These are phyloP conservation scores for Noctua pronuba DNA, from an alignment of 2,888 invertebrate genomes.

Conservation along the genomic window DNA sequence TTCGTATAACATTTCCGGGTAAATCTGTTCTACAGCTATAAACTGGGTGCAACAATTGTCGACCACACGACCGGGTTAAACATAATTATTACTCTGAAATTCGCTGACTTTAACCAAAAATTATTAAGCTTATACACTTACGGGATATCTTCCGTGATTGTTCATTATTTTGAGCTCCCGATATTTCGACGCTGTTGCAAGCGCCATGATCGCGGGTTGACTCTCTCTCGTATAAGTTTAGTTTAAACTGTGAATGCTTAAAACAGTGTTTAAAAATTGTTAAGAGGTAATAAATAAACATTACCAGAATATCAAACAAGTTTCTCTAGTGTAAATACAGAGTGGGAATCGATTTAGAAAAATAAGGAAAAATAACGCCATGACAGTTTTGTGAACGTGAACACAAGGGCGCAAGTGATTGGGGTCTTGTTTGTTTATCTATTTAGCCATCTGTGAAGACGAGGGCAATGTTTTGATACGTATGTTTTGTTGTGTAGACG, in stretches of 20 bases:
- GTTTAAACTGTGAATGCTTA: too few species aligned
- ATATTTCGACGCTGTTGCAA: too few species aligned
- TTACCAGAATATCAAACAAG: conserved; percentile 45
- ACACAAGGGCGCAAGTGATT: conserved; percentile 50
- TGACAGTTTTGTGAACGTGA: conserved; percentile 46
- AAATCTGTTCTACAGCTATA: neutral
- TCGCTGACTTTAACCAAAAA: neutral
- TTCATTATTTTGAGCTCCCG: too few species aligned
- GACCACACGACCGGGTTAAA: accelerated
- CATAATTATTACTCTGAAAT: neutral
- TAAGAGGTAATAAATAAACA: conserved; percentile 50
- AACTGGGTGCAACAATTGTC: too few species aligned
- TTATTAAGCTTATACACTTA: too few species aligned
- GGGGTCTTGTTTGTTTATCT: conserved; percentile 54
- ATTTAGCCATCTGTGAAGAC: conserved; percentile 43
- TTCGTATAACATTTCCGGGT: neutral
- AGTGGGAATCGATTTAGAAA: conserved; percentile 29
- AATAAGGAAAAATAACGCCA: conserved; percentile 46
- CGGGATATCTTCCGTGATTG: too few species aligned
- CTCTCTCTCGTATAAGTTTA: too few species aligned
- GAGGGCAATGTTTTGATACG: conserved; percentile 34
- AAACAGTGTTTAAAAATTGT: too few species aligned
- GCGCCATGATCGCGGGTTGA: too few species aligned
- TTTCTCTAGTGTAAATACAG: conserved; percentile 43
- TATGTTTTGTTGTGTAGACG: conserved; percentile 25